Base-by-base conservation (phyloP, 2,888 invertebrate genomes). In the Sinelater perroti region DNA sequence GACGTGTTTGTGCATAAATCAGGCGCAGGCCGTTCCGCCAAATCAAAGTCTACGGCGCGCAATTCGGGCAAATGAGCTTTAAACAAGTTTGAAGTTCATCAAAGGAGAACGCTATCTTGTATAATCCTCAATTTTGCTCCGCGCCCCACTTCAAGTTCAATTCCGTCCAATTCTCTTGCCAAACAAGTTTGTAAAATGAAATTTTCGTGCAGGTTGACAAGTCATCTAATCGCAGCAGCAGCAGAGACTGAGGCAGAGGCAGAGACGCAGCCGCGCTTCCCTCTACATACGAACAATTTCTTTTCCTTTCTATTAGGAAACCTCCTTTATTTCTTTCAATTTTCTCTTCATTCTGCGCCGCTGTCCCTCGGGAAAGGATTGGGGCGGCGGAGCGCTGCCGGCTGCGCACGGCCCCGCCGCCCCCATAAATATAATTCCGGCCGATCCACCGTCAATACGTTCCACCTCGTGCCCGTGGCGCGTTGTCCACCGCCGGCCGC, bases 141-240 rank as follows among this genome's bases (percentile, higher is more conserved):
- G 66, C 67, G 61, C 71, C 71, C 69, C 67, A 69, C 73, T 75
- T 75, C 75, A 73, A 77, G 76, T 76, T 75, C 81, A 80, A 81
- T 81, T 81, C 78, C 74, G 76, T 78, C 79, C 81, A 81, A 82
- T 82, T 81, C 80, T 79, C 79, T 75, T 78, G 76, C 78, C 79
- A 81, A 82, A 81, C 80, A 81, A 82, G 80, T 82, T 82, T 80
- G 79, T 78, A 80, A 81, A 81, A 82, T 81, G 80, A 81, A 81
- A 82, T 82, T 82, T 81, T 79, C 79, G 74, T 77, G 76, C 77
- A 79, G 80, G 79, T 81, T 81, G 81, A 81, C 81, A 80, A 81
- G 80, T 81, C 80, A 80, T 80, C 80, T 81, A 80, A 81, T 80
- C 80, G 80, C 74, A 71, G 71, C 73, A 71, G 72, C 66, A 57